Evolutionary conservation across 2,113 vertebrate species (phyloP).

Genomic region (Ptilorrhoa leucosticta): DNA sequence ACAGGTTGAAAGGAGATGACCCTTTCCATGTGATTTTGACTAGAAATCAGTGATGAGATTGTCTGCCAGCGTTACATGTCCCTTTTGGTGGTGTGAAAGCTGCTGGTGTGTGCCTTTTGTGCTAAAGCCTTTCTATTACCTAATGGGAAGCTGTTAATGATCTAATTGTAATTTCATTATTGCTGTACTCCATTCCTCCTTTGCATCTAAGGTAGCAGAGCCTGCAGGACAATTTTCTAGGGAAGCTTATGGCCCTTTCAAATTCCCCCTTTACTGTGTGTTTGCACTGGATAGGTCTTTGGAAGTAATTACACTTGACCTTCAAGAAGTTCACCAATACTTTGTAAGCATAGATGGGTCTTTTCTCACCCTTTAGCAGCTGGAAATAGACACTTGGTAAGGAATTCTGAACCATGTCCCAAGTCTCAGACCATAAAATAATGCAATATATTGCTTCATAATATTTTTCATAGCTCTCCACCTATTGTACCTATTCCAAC

Average conservation of each 20-base stretch:
- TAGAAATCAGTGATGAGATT: not conserved
- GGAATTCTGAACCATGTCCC: not conserved
- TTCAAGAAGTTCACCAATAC: not conserved
- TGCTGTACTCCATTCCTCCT: not conserved
- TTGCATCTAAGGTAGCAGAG: not conserved
- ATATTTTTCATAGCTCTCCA: not conserved
- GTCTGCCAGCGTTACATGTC: not conserved
- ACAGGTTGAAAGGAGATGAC: not conserved
- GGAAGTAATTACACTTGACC: not conserved
- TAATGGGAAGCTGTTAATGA: not conserved
- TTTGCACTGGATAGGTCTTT: not conserved
- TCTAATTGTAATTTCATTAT: not conserved
- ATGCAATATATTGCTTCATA: not conserved
- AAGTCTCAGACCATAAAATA: not conserved
- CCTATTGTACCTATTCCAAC: not conserved
- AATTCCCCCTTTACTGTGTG: not conserved
- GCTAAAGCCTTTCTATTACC: not conserved
- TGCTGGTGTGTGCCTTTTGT: not conserved
- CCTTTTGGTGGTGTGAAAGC: not conserved
- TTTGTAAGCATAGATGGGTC: not conserved
- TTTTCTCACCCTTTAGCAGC: not conserved
- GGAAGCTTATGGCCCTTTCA: not conserved
- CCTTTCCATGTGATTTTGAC: not conserved
- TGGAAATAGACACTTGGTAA: not conserved
- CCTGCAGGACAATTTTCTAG: not conserved